Conservation (phyloP, 2,888 invertebrate species). For the Dicyrtomina minuta region DNA sequence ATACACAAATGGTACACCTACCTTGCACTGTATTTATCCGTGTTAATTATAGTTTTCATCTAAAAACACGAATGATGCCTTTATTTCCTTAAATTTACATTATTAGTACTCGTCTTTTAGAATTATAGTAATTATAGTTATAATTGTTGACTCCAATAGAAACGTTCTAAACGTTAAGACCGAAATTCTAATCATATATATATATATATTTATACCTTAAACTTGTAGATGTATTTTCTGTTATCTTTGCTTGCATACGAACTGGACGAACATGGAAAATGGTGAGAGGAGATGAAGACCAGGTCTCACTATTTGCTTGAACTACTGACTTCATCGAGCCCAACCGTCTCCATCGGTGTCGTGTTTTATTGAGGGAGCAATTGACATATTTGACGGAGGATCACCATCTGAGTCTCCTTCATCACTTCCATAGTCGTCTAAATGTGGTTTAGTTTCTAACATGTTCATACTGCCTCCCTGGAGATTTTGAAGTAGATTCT, state of each 20-base stretch:
- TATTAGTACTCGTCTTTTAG: not conserved
- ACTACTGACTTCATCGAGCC: conserved; percentile 44
- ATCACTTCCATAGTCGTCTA: conserved; percentile 49
- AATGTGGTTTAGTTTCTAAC: conserved; percentile 40
- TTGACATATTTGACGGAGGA: conserved; percentile 35
- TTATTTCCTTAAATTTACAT: conserved; percentile 6
- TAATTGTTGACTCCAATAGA: conserved; percentile 13
- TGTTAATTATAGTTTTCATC: not conserved
- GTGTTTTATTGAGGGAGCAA: conserved; percentile 41
- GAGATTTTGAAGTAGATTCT: conserved; percentile 35
- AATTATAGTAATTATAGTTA: not conserved
- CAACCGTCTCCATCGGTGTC: conserved; percentile 50
- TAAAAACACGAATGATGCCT: not conserved
- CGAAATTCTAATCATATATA: not conserved
- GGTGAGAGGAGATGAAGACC: conserved; percentile 12
- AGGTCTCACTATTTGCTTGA: conserved; percentile 1
- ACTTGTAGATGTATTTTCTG: conserved; percentile 10
- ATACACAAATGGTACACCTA: conserved; percentile 16
- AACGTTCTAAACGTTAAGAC: conserved; percentile 6
- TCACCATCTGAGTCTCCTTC: conserved; percentile 50
- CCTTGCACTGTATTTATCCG: conserved; percentile 10
- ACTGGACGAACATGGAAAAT: conserved; percentile 30
- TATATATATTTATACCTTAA: conserved; percentile 5
- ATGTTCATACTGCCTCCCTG: conserved; percentile 28
- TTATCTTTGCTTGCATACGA: conserved; percentile 15